Evolutionary conservation across 1,140 invertebrate genomes (phyloP), one percentile per base, ranked within the genome.

Genomic region (Neuroterus valhalla): DNA sequence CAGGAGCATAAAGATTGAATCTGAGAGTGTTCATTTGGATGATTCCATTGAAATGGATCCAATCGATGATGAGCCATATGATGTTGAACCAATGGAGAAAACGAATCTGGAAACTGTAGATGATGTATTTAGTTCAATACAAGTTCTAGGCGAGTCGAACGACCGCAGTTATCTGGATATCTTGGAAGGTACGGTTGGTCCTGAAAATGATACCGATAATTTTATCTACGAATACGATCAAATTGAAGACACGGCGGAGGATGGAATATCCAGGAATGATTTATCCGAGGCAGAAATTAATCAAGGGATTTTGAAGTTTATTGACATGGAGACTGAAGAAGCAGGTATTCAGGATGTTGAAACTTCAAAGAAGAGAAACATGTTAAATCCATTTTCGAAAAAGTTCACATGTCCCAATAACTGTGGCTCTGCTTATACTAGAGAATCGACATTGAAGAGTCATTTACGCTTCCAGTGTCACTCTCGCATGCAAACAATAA

Each of bases 381-480:
- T 19, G 6, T 5, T 19, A 8, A 19, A 50, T 50, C 15, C 46
- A n/a, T 48, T 19, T 17, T 17, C n/a, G 6, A n/a, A n/a, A 6
- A 10, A 50, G 21, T 19, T 50, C 11, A 2, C n/a, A 11, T n/a
- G 14, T 38, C 14, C 55, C 5, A 23, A 62, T 31, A 62, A 62
- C 2, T 31, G 23, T 31, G 21, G 21, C n/a, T 31, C 12, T n/a
- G 21, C 6, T 62, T 31, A 19, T 44, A 19, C 43, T 10, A 50
- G 15, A 19, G 15, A 19, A 50, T 50, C 46, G 46, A 19, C 19
- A 3, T 68, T 6, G 5, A 43, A 68, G n/a, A 67, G 43, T 31
- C 55, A 23, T 15, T n/a, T 62, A n/a, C 43, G 69, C 68, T 89
- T 91, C 74, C 86, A 89, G 48, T 92, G 91, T 77, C 87, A 85